Percentiles rank a stretch among this genome's conserved stretches.
Conservation (phyloP, 2,113 vertebrate genomes). For the Pelecanoides urinatrix region DNA sequence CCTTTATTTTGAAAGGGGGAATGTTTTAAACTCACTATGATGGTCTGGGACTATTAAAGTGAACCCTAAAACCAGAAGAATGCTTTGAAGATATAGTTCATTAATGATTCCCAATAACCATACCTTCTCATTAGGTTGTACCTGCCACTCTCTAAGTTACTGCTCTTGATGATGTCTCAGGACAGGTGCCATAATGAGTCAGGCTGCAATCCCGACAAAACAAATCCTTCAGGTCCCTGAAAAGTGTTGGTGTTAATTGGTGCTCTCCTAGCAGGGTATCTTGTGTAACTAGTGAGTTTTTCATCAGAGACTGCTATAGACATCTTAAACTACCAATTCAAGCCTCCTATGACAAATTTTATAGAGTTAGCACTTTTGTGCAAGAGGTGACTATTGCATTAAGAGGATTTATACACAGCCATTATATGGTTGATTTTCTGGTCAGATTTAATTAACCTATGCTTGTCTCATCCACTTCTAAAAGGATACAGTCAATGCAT, state of each 20-base stretch:
- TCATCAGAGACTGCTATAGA: background rate
- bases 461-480: background rate
- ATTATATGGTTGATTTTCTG: background rate
- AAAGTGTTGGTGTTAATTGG: background rate
- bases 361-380: background rate
- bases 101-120: background rate
- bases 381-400: background rate
- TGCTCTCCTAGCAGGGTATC: background rate
- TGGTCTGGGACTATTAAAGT: background rate
- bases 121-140: background rate
- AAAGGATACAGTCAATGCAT: background rate
- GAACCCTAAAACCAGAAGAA: background rate
- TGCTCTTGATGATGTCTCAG: background rate
- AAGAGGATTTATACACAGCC: background rate
- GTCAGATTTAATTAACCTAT: conserved; percentile 19
- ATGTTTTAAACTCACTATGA: background rate
- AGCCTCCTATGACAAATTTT: background rate
- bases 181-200: background rate
- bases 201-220: background rate
- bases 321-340: background rate
- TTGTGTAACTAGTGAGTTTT: background rate
- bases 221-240: background rate
- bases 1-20: background rate
- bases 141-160: background rate
- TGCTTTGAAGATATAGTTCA: background rate